phyloP scores from a whole-genome alignment of 2,797 vertebrate genomes.

The Cynodonichthys magdalenae region DNA sequence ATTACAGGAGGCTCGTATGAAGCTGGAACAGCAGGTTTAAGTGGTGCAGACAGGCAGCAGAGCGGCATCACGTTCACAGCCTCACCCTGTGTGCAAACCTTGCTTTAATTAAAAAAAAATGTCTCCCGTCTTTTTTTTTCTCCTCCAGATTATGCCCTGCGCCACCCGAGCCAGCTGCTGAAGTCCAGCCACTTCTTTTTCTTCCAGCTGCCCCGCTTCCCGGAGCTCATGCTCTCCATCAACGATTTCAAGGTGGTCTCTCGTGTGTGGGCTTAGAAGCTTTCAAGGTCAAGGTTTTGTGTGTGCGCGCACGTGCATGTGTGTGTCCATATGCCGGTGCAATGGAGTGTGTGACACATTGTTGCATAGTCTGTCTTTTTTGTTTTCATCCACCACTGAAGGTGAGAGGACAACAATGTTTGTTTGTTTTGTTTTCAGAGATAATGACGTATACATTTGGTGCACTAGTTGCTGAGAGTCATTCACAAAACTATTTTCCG shows the following conservation, averaged over 20 bases:
- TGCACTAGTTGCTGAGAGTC: too few relatives aligned
- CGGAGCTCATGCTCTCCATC: constrained; percentile 98
- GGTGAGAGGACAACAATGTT: not conserved
- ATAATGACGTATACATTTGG: too few relatives aligned
- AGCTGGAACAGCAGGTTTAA: constrained; percentile 57
- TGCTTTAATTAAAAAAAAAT: constrained; percentile 33
- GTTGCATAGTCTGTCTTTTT: constrained; percentile 9
- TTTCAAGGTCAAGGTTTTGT: constrained; percentile 25
- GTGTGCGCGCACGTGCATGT: not conserved
- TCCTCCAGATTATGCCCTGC: constrained; percentile 91
- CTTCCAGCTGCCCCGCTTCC: constrained; percentile 97
- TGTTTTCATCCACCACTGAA: constrained; percentile 6
- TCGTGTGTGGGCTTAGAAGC: constrained; percentile 23
- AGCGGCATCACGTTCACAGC: constrained; percentile 15
- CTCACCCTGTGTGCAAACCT: constrained; percentile 3
- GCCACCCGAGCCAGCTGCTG: constrained; percentile 94
- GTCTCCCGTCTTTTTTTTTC: constrained; percentile 15
- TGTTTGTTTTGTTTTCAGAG: constrained; percentile 7
- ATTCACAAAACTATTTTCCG: too few relatives aligned
- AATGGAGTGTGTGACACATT: constrained; percentile 8
- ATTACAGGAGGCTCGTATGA: constrained; percentile 63
- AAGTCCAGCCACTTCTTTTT: constrained; percentile 98
- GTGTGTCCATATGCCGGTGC: not conserved
- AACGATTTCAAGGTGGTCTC: constrained; percentile 95
- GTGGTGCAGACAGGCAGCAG: constrained; percentile 34